Evolutionary conservation across 2,888 invertebrate species (phyloP), one percentile per base, ranked within the genome.

Genomic region (Carcina quercana): DNA sequence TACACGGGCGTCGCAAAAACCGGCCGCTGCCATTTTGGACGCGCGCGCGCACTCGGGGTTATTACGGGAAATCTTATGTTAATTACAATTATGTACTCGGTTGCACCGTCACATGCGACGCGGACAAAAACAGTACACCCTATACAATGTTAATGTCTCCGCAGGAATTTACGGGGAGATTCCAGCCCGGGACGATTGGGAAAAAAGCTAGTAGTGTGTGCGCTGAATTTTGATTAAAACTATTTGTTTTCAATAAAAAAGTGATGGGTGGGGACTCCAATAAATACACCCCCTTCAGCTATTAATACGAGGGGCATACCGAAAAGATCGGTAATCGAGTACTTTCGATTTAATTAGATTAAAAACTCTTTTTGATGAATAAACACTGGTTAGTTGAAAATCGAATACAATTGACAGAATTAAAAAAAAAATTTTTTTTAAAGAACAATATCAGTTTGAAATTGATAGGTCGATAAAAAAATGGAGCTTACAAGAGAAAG

Each of bases 31-130:
- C 76, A 66, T 74, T 74, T 76, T 53, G 57, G 75, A 45, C 38
- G 52, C 52, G 61, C 61, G 64, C 69, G 67, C 70, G 67, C 61
- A 56, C 67, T 55, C 60, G 57, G 63, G 56, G 70, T 61, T 74
- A 72, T 78, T 79, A 74, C 79, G 74, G 75, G 73, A 74, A 72
- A 66, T 61, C 72, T 75, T 75, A 80, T 80, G 79, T 74, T 80
- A 76, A 80, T 79, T 76, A 60, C 57, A 62, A 62, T 58, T 60
- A 60, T 58, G 54, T 56, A 59, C 55, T 38, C 47, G 44, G 37
- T 14, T 11, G 22, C 44, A 52, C 54, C 64, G 58, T 61, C 65
- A 62, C 69, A 67, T 64, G 61, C 65, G 53, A 55, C 52, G 54
- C 51, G 29, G 32, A 40, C 67, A 78, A 78, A 78, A 79, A 71